Base-by-base conservation (phyloP, 2,888 invertebrate species). In the Tinea semifulvella region DNA sequence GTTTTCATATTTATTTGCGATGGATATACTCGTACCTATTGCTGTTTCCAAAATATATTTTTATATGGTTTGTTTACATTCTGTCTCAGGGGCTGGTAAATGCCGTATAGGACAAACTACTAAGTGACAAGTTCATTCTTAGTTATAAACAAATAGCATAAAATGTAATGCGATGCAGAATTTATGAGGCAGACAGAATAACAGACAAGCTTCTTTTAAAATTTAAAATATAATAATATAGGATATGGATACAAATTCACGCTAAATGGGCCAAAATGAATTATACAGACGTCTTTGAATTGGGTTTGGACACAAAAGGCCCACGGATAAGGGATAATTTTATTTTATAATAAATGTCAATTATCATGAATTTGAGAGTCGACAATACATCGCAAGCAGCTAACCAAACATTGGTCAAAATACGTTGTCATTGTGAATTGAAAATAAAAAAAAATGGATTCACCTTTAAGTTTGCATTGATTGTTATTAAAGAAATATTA, bases 341-440 rank as follows among this genome's bases (percentile, higher is more conserved):
- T 77, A 80, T 77, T 77, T 68, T 76, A 77, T 79, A 80, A 80
- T 80, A 80, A 75, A 80, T 75, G 80, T 76, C 79, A 80, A 80
- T 80, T 80, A 80, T 72, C 72, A 62, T 76, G 77, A 80, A 80
- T 79, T 77, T 68, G 61, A 52, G 55, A 58, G 59, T 60, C 57
- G 60, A 80, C 77, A 80, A 81, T 71, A 58, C 47, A 26, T 31
- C 64, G 61, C 65, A 70, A 57, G 83, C 85, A 85, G 83, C 85
- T 85, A 85, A 85, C 85, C 85, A 85, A 85, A 85, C 85, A 85
- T 84, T 84, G 84, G 82, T 83, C 84, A 81, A 63, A 82, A 82
- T 74, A 57, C 68, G 63, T 49, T 71, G 70, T 69, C 72, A 72
- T 76, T 76, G 75, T 77, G 27, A 10, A 31, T 31, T 14, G 31